Evolutionary conservation across 2,113 vertebrate species (phyloP).

Genomic region (Erpornis zantholeuca): DNA sequence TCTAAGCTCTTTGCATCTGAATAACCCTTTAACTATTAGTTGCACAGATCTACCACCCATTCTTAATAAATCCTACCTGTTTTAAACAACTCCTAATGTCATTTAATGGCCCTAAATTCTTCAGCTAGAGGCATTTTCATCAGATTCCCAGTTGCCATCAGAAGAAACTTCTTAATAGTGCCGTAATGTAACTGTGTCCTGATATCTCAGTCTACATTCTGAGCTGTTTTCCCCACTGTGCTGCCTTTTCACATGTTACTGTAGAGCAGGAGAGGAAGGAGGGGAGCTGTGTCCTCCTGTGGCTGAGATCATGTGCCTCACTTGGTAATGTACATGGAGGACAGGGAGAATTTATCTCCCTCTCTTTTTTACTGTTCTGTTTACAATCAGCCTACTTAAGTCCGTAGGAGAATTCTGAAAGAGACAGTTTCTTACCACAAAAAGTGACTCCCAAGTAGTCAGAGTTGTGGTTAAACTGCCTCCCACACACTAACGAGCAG

Average conservation of each 20-base stretch:
- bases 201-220: neutral
- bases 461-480: slow-evolving; percentile 4
- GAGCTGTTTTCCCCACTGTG: neutral
- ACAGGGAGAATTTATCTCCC: neutral
- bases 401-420: neutral
- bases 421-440: neutral
- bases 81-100: neutral
- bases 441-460: neutral
- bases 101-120: neutral
- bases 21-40: neutral
- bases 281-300: neutral
- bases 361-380: neutral
- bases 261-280: neutral
- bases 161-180: neutral
- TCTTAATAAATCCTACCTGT: neutral
- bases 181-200: neutral
- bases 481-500: neutral
- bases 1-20: neutral
- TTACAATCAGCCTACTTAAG: neutral
- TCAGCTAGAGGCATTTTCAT: neutral
- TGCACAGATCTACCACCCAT: neutral
- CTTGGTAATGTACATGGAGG: accelerated
- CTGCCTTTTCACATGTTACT: neutral
- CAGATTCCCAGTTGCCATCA: neutral
- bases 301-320: neutral